Percentiles rank a stretch among this genome's conserved stretches.
phyloP scores from a whole-genome alignment of 2,113 vertebrate genomes.

The Ptyas mucosa region DNA sequence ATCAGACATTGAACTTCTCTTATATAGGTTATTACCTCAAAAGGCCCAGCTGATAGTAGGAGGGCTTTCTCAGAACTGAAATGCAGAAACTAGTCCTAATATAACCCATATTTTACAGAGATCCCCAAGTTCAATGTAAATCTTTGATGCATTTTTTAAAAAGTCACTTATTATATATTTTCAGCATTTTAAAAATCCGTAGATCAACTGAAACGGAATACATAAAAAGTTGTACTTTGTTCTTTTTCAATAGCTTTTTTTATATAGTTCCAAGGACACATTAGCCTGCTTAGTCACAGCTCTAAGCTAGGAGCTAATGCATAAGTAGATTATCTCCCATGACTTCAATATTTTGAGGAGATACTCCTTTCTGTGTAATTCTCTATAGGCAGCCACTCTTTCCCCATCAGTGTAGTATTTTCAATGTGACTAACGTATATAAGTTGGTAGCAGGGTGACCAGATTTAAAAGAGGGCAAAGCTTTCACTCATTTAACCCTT shows the following conservation, averaged over 20 bases:
- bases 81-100: not conserved
- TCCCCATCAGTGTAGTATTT: not conserved
- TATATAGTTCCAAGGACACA: slow-evolving; percentile 1
- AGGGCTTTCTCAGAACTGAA: not conserved
- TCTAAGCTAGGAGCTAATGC: slow-evolving; percentile 18
- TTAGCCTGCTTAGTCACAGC: slow-evolving; percentile 22
- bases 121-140: not conserved
- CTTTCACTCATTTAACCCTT: not conserved
- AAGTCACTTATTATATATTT: not conserved
- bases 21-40: not conserved
- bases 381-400: not conserved
- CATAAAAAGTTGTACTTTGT: slow-evolving; percentile 1
- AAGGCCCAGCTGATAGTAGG: not conserved
- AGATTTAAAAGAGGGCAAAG: not conserved
- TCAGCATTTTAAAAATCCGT: not conserved
- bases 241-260: not conserved
- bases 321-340: slow-evolving; percentile 13
- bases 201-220: not conserved
- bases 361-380: not conserved
- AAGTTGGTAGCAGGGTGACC: not conserved
- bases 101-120: not conserved
- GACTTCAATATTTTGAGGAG: slow-evolving; percentile 8
- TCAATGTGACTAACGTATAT: not conserved
- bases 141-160: not conserved
- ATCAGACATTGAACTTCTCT: not conserved